Evolutionary conservation across 2,113 vertebrate genomes (phyloP).

Genomic region (Lathamus discolor): DNA sequence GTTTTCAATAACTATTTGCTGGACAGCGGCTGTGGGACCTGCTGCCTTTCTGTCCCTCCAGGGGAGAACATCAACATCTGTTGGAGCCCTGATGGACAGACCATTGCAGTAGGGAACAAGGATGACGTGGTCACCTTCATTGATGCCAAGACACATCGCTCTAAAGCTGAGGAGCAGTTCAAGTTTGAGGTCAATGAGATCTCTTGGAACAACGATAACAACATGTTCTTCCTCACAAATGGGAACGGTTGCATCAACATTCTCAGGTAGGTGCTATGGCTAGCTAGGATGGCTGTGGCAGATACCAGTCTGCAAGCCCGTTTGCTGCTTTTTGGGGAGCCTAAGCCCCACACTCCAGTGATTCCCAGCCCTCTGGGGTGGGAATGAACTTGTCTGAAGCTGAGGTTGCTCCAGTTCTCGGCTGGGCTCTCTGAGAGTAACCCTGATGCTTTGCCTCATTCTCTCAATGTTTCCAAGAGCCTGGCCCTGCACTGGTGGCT

Average conservation of each 20-base stretch:
- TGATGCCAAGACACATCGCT: conserved; percentile 92
- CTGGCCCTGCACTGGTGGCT: not conserved
- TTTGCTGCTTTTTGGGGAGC: not conserved
- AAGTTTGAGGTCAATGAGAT: conserved; percentile 99
- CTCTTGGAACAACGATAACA: conserved; percentile 98
- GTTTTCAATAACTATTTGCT: not conserved
- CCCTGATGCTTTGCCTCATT: not conserved
- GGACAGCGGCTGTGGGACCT: not conserved
- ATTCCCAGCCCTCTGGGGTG: not conserved
- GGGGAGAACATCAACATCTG: conserved; percentile 99
- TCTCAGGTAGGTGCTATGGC: conserved; percentile 79
- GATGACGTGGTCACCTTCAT: conserved; percentile 99
- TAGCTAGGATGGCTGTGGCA: not conserved
- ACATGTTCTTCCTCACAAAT: conserved; percentile 98
- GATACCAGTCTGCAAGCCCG: not conserved
- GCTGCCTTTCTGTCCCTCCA: conserved; percentile 51
- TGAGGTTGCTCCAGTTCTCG: not conserved
- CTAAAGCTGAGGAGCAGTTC: conserved; percentile 95
- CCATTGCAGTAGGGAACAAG: conserved; percentile 97
- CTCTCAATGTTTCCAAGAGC: not conserved
- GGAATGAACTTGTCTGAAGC: not conserved
- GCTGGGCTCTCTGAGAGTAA: rapidly evolving
- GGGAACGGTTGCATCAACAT: conserved; percentile 98
- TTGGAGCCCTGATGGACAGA: conserved; percentile 98
- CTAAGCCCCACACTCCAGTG: rapidly evolving